phyloP scores from a whole-genome alignment of 2,888 invertebrate genomes.

The Mesorhabditis sp. region DNA sequence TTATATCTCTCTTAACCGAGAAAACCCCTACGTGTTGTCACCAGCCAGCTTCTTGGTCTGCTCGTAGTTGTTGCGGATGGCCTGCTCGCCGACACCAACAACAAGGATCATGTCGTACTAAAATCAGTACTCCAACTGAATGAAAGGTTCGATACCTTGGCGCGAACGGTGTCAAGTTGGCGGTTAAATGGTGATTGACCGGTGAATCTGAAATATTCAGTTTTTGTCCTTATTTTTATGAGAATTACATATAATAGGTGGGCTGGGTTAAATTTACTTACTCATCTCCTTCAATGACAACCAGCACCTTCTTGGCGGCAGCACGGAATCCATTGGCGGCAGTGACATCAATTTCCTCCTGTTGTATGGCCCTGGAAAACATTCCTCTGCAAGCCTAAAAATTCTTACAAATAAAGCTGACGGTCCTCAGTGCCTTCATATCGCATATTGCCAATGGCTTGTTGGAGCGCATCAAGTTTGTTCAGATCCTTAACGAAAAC shows the following conservation, averaged over 20 bases:
- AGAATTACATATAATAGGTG: not conserved
- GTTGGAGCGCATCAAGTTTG: not conserved
- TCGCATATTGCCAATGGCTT: not conserved
- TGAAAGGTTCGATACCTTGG: not conserved
- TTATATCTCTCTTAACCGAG: not conserved
- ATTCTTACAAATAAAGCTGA: not conserved
- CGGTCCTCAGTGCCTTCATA: not conserved
- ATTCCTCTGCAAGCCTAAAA: not conserved
- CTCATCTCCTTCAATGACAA: constrained; percentile 1
- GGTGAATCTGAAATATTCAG: not conserved
- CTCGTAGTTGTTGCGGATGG: constrained; percentile 5
- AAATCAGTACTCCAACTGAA: not conserved
- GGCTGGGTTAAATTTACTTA: not conserved
- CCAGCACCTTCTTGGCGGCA: not conserved
- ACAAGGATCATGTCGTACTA: constrained; percentile 2
- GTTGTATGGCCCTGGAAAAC: not conserved
- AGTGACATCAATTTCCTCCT: constrained; percentile 4
- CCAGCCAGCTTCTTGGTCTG: not conserved
- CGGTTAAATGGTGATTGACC: not conserved
- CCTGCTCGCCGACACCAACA: constrained; percentile 3
- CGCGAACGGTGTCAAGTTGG: not conserved
- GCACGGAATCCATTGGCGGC: constrained; percentile 3
- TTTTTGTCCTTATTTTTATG: too few relatives aligned
- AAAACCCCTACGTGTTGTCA: not conserved
- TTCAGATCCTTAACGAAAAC: not conserved